Evolutionary conservation across 2,797 vertebrate genomes (phyloP), one percentile per base, ranked within the genome.

Genomic region (Anguilla obscura): DNA sequence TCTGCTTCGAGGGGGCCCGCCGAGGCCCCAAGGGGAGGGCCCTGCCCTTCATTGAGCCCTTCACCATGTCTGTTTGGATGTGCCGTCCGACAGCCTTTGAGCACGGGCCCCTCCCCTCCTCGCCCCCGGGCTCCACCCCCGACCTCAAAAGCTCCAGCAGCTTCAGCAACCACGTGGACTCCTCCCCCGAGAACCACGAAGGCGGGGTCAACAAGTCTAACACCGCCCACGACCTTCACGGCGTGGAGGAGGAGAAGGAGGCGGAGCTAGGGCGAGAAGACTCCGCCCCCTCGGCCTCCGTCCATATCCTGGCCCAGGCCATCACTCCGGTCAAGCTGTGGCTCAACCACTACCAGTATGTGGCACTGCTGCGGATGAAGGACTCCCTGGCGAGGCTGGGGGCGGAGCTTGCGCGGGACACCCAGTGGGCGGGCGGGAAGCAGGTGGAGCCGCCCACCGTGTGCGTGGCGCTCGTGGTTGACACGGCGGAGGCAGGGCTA

Each of bases 331-430:
- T 99, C 88, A 95, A 95, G 50, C 89, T 98, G 94, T 96, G 97
- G 91, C 96, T 99, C 54, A 98, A 98, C 91, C 99, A 99, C 93
- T 99, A 99, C 93, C 98, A 99, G 88, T 99, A 98, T 45, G 94
- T 99, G 56, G 98, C 98, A 10, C 95, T 99, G 85, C 96, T 99
- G 88, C 96, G 98, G 86, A 96, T 99, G 95, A 99, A 96, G 91
- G 98, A 99, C 74, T 93, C 96, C 84, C 92, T 99, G 90, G 95
- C 96, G n/a, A 92, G 94, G 0, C 93, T 99, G 56, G 97, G 96
- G 82, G 96, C 96, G 56, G 97, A 98, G 92, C 89, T 99, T 92
- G 94, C 96, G 3, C 95, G 94, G 63, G 96, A 96, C 5, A 95
- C 95, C 5, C 95, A 95, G 91, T 92, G 93, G 82, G 88, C 95